Conservation (phyloP, 2,888 invertebrate genomes). For the Trichogramma dendrolimi region DNA sequence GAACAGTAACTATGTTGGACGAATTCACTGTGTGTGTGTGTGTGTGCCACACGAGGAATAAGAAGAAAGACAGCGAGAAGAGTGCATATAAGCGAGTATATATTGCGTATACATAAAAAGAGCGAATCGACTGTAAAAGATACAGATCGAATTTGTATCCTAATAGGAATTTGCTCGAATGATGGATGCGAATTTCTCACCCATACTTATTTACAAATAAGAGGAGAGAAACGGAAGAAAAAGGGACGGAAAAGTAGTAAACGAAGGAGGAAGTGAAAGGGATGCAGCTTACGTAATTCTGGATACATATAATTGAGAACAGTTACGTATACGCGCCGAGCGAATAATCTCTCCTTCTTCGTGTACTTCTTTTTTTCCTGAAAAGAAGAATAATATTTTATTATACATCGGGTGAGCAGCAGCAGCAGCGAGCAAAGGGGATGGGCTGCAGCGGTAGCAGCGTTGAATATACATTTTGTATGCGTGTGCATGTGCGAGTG, state of each 20-base stretch:
- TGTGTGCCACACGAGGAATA: background rate
- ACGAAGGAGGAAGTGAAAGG: constrained; percentile 30
- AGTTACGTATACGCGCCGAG: no score
- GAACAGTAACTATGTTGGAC: background rate
- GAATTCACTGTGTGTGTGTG: background rate
- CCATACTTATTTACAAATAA: constrained; percentile 16
- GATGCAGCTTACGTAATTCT: constrained; percentile 7
- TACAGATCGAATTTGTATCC: constrained; percentile 16
- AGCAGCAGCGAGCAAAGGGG: constrained; percentile 1
- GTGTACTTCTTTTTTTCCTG: no score
- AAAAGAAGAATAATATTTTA: no score
- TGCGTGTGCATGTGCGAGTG: background rate
- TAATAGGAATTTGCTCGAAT: constrained; percentile 33
- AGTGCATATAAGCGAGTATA: constrained; percentile 22
- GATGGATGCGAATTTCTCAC: constrained; percentile 36
- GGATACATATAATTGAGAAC: no score
- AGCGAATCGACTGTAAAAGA: background rate
- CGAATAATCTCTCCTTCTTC: no score
- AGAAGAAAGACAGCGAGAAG: constrained; percentile 4
- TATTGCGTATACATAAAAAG: background rate
- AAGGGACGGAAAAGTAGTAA: constrained; percentile 36
- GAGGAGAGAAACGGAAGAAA: constrained; percentile 10
- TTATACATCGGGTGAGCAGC: background rate
- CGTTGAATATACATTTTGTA: background rate
- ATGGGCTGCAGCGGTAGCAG: constrained; percentile 1